These are phyloP conservation scores for Mastigias papua DNA, from an alignment of 30 jellyfish, hydroid and myxozoan genomes.

Conservation along the genomic window DNA sequence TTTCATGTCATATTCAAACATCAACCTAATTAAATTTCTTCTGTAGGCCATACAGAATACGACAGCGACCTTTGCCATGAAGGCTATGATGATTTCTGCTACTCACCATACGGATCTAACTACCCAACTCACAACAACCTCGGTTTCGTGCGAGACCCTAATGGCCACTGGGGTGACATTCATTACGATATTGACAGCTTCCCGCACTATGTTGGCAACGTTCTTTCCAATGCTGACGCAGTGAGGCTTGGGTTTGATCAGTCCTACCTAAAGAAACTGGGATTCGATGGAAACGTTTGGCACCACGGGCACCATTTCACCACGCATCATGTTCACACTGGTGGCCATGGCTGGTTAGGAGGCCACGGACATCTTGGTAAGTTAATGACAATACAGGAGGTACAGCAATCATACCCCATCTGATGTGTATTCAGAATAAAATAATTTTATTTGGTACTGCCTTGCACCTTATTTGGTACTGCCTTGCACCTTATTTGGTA, in stretches of 20 bases:
- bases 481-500: no score
- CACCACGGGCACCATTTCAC: slow-evolving; percentile 7
- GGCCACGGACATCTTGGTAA: background rate
- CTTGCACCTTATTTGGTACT: no score
- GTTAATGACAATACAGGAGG: no score
- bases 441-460: no score
- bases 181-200: slow-evolving; percentile 1
- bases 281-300: slow-evolving; percentile 36
- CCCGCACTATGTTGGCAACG: slow-evolving; percentile 44
- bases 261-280: slow-evolving; percentile 45
- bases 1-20: no score
- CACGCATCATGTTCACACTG: slow-evolving; percentile 3
- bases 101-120: background rate
- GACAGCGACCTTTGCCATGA: slow-evolving; percentile 3
- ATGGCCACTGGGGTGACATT: slow-evolving; percentile 6
- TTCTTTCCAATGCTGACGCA: slow-evolving; percentile 17
- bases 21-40: no score
- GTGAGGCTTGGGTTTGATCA: slow-evolving; percentile 26
- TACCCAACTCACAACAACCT: background rate
- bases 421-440: no score
- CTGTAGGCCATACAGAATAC: background rate
- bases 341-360: slow-evolving; percentile 11
- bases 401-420: no score
- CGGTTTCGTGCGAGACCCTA: background rate
- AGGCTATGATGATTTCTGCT: background rate